phyloP scores from a whole-genome alignment of 2,888 invertebrate genomes.

The Eristalinus aeneus region DNA sequence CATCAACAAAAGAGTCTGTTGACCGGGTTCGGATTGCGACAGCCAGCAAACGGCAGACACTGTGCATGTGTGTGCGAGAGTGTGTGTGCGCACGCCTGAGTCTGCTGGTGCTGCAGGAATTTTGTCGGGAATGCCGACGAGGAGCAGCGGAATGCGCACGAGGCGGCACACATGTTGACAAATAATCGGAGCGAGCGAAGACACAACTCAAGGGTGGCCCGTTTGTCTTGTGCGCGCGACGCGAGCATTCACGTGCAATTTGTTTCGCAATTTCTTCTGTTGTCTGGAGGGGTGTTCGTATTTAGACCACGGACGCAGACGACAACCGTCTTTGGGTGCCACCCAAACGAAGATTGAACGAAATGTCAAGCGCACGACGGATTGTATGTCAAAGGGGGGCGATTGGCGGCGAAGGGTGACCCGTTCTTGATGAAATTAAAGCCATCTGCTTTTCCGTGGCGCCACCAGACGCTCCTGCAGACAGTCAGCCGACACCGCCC shows the following conservation, averaged over 20 bases:
- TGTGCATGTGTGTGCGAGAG: neutral
- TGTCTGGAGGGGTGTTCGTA: neutral
- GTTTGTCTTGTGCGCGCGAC: neutral
- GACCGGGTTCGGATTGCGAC: conserved; percentile 39
- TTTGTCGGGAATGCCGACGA: neutral
- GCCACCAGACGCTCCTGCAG: neutral
- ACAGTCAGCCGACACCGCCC: neutral
- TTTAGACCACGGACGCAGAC: neutral
- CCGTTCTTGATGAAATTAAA: neutral
- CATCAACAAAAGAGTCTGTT: conserved; percentile 18
- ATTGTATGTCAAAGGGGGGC: neutral
- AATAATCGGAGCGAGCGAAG: neutral
- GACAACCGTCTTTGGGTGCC: neutral
- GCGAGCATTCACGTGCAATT: neutral
- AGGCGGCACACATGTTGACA: conserved; percentile 20
- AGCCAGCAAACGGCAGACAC: conserved; percentile 27
- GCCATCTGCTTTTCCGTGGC: neutral
- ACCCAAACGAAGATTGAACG: neutral
- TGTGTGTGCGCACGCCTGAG: neutral
- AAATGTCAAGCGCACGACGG: neutral
- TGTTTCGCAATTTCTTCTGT: neutral
- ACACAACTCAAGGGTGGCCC: neutral
- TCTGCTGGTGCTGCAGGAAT: neutral
- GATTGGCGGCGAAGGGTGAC: too few species aligned
- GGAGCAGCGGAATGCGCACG: neutral